Conservation (phyloP, 2,113 vertebrate genomes). For the Periophthalmus modestus region DNA sequence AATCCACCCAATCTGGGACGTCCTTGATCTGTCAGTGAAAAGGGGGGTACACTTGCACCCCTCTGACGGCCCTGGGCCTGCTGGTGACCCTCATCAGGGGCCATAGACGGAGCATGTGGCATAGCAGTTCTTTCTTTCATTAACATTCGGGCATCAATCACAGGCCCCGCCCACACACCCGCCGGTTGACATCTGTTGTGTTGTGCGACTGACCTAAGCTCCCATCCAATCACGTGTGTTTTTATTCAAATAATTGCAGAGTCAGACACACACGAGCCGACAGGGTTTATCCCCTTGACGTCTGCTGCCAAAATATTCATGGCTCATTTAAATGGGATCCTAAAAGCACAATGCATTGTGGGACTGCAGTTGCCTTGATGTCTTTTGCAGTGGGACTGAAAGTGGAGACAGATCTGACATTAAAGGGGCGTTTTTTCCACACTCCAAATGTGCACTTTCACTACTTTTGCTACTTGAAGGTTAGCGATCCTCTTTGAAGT, state of each 20-base stretch:
- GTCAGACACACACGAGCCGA: conserved; percentile 1
- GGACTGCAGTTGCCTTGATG: neutral
- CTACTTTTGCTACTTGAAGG: neutral
- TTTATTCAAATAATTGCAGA: conserved; percentile 52
- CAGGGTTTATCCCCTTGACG: conserved; percentile 13
- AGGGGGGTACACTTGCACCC: conserved; percentile 52
- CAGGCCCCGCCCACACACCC: conserved; percentile 41
- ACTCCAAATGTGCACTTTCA: neutral
- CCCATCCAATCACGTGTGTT: conserved; percentile 43
- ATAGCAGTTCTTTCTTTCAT: conserved; percentile 42
- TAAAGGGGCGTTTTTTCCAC: conserved; percentile 13
- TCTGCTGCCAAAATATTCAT: conserved; percentile 17
- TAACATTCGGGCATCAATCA: conserved; percentile 48
- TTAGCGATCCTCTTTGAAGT: neutral
- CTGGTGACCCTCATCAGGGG: conserved; percentile 27
- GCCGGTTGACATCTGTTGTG: conserved; percentile 60
- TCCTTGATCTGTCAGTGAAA: conserved; percentile 63
- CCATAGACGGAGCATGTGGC: conserved; percentile 49
- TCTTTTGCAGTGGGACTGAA: neutral
- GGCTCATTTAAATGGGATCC: neutral
- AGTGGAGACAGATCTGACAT: neutral
- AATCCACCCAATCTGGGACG: conserved; percentile 52
- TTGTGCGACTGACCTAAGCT: conserved; percentile 27
- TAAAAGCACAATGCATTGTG: conserved; percentile 5
- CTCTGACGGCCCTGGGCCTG: conserved; percentile 51